phyloP scores from a whole-genome alignment of 2,113 vertebrate species.

The Hemiscyllium ocellatum region DNA sequence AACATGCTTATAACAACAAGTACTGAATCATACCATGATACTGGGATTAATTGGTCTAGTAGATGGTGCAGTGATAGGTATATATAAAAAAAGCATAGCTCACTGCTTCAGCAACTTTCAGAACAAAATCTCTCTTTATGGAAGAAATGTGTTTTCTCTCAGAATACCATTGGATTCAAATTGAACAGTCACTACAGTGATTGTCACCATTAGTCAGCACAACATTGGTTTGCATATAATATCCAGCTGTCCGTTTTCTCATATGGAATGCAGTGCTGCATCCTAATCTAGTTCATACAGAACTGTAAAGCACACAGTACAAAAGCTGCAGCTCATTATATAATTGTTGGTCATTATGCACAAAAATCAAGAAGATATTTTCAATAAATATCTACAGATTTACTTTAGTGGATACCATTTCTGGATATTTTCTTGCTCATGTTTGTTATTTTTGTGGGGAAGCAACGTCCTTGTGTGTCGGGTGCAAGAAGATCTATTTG shows the following conservation, averaged over 20 bases:
- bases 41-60: neutral
- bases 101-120: neutral
- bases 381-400: neutral
- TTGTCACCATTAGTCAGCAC: neutral
- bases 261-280: neutral
- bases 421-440: neutral
- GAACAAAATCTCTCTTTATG: neutral
- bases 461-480: no score
- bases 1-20: neutral
- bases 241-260: neutral
- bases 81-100: neutral
- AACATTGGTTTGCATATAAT: neutral
- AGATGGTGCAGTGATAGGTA: neutral
- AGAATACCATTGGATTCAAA: neutral
- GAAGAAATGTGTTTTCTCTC: neutral
- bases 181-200: neutral
- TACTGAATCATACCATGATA: neutral
- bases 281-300: neutral
- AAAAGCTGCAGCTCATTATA: neutral
- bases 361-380: neutral
- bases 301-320: neutral
- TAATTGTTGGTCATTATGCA: neutral
- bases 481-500: no score
- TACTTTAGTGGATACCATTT: neutral
- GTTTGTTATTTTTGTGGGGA: no score